Evolutionary conservation across 2,888 invertebrate species (phyloP), one percentile per base, ranked within the genome.

Genomic region (Phania funesta): DNA sequence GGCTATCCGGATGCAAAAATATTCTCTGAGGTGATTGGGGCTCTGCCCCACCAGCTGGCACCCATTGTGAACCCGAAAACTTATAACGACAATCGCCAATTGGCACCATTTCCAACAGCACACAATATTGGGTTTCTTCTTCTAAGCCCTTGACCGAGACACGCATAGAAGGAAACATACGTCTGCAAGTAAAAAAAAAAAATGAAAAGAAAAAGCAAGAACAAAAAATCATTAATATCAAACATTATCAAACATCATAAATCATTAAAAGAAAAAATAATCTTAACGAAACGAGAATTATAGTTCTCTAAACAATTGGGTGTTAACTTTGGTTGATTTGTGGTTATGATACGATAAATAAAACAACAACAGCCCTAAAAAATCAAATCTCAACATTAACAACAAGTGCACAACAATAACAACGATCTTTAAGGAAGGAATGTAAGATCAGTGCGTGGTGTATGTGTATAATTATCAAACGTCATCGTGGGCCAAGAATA

Each of bases 91-190:
- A 94, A 84, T 95, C 94, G 52, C 96, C 95, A 6, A 94, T 93
- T 3, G 96, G 94, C 0, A 93, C 93, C 89, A 97, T 93, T 90
- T 97, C 97, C 82, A 98, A 91, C 11, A 96, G 92, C 0, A 98
- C 93, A 90, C 95, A 95, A 92, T 98, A 98, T 88, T 94, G 94
- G 71, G 94, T 93, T 26, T 95, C 94, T 26, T 96, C 95, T 85
- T 97, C 96, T 84, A 98, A 92, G 0, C 97, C 96, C 38, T 92
- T 92, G 0, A 98, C 91, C 0, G 94, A 93, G 29, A 97, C 92
- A 86, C 96, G 95, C 84, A 98, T 92, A 0, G 96, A 94, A 0
- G 98, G 98, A 90, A 98, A 98, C 97, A 98, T 98, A 52, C 98
- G 95, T 87, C 98, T 98, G 65, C 24, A 29, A 52, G n/a, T 20